A percentile compares a stretch with the other conserved stretches of the same genome.
These are phyloP conservation scores for Leptatherina wallacei DNA, from an alignment of 2,797 vertebrate genomes.

Conservation along the genomic window DNA sequence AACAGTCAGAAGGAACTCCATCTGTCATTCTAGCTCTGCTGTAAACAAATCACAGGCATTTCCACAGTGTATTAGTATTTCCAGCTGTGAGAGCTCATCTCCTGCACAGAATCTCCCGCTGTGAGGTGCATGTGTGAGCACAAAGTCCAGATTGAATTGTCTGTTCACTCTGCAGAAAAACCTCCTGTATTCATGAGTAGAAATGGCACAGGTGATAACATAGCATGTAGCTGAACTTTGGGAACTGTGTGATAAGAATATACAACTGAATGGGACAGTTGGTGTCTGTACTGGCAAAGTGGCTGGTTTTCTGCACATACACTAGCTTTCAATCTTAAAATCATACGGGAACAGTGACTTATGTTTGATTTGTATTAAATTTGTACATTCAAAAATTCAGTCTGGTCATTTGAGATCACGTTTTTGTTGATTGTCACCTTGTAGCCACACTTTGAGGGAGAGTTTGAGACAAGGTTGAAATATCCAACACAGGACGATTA, in stretches of 20 bases:
- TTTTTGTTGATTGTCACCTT: too few species aligned
- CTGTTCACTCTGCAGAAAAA: neutral
- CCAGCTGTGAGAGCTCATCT: conserved; percentile 1
- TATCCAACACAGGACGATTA: too few species aligned
- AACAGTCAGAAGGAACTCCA: neutral
- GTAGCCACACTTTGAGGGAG: too few species aligned
- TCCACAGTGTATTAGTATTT: neutral
- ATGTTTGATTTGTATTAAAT: too few species aligned
- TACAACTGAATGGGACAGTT: neutral
- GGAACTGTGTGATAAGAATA: neutral
- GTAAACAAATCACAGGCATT: conserved; percentile 3
- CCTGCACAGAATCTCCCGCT: neutral
- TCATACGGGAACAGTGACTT: too few species aligned
- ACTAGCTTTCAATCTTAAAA: neutral
- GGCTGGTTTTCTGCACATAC: neutral
- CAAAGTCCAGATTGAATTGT: neutral
- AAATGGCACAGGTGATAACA: neutral
- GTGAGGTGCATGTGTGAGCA: neutral
- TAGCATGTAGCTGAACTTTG: neutral
- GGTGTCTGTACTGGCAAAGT: neutral
- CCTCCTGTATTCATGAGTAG: neutral
- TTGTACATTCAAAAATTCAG: too few species aligned
- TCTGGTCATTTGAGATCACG: too few species aligned
- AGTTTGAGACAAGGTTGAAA: too few species aligned
- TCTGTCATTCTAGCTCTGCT: neutral